phyloP scores from a whole-genome alignment of 2,888 invertebrate species.

The Dinocampus coccinellae region DNA sequence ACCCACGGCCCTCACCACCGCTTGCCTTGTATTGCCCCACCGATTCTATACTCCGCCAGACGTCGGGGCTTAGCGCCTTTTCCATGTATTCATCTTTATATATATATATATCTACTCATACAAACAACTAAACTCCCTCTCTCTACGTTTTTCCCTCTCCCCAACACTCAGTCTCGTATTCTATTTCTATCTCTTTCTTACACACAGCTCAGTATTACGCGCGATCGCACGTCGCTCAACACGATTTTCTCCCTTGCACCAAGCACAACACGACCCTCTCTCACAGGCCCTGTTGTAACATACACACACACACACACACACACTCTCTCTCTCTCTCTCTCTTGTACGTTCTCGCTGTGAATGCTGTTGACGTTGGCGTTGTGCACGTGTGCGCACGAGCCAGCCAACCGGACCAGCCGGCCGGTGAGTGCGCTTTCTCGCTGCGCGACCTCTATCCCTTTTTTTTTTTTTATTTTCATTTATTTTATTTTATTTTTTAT shows the following conservation, averaged over 20 bases:
- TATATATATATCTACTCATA: neutral
- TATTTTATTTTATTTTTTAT: neutral
- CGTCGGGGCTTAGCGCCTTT: conserved; percentile 27
- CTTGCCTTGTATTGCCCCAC: conserved; percentile 40
- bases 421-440: conserved; percentile 52
- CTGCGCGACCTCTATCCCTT: conserved; percentile 40
- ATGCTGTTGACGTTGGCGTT: conserved; percentile 9
- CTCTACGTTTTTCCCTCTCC: neutral
- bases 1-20: conserved; percentile 48
- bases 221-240: conserved; percentile 44
- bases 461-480: neutral
- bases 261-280: conserved; percentile 23
- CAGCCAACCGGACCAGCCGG: conserved; percentile 41
- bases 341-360: no score
- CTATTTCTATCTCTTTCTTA: conserved; percentile 10
- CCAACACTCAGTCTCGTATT: neutral
- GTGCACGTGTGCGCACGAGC: conserved; percentile 40
- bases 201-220: neutral
- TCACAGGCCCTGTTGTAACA: conserved; percentile 39
- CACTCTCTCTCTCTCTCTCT: no score
- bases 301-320: neutral
- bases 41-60: conserved; percentile 30
- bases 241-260: conserved; percentile 25
- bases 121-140: neutral
- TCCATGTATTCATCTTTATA: conserved; percentile 9